phyloP scores from a whole-genome alignment of 2,888 invertebrate species.

The Leistus spinibarbis region DNA sequence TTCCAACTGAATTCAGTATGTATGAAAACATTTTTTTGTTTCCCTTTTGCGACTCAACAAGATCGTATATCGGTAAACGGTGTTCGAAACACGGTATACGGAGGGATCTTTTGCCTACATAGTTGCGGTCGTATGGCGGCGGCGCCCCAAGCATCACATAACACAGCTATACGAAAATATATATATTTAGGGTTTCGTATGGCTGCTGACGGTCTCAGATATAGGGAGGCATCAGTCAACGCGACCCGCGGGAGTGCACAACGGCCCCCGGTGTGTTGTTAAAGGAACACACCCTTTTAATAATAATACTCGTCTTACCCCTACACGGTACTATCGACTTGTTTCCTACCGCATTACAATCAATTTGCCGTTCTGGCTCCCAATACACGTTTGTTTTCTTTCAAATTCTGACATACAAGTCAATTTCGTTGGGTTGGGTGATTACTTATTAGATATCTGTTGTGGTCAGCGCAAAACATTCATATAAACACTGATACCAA shows the following conservation, averaged over 20 bases:
- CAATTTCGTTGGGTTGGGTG: not conserved
- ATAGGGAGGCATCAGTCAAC: conserved; percentile 43
- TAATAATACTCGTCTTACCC: not conserved
- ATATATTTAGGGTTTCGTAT: conserved; percentile 44
- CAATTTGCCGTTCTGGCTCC: not conserved
- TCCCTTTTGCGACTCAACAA: not conserved
- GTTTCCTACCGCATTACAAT: not conserved
- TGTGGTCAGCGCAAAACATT: too few relatives aligned
- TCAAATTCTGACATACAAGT: not conserved
- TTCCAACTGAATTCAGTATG: too few relatives aligned
- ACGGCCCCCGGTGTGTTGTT: not conserved
- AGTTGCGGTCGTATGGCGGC: conserved; percentile 1
- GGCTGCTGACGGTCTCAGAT: conserved; percentile 41
- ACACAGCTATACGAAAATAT: conserved; percentile 42
- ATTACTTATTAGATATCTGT: not conserved
- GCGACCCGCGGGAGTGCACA: conserved; percentile 41
- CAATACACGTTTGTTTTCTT: not conserved
- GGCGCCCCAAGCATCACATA: conserved; percentile 36
- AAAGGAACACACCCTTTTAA: not conserved
- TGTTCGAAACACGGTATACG: not conserved
- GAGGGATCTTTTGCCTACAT: not conserved
- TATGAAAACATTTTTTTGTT: not conserved
- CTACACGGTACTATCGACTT: too few relatives aligned
- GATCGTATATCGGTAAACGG: not conserved
- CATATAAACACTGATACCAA: too few relatives aligned